These are phyloP conservation scores for Orussus abietinus DNA, from an alignment of 1,140 invertebrate species.

Conservation along the genomic window DNA sequence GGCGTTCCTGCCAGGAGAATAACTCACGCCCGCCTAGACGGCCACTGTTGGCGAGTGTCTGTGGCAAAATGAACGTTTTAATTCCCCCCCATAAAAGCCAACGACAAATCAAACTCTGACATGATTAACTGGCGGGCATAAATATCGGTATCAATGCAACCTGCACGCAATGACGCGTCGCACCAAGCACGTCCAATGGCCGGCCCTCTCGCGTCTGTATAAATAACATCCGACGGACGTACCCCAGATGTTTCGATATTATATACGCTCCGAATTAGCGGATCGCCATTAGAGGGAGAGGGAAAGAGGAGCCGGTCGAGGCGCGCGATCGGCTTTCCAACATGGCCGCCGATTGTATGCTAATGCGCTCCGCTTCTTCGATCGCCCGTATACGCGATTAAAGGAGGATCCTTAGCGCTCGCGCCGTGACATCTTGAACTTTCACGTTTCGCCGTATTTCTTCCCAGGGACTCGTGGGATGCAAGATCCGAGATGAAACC, in stretches of 20 bases:
- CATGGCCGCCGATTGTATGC: too few species aligned
- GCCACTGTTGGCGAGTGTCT: constrained; percentile 50
- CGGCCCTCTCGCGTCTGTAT: too few species aligned
- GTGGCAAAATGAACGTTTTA: constrained; percentile 55
- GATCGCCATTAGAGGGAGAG: too few species aligned
- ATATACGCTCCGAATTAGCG: neutral
- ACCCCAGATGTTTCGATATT: neutral
- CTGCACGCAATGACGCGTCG: neutral
- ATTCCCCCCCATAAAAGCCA: constrained; percentile 54
- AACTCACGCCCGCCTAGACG: constrained; percentile 37
- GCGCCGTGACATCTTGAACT: too few species aligned
- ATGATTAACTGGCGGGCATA: constrained; percentile 53
- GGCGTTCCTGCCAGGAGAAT: constrained; percentile 37
- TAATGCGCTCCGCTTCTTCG: too few species aligned
- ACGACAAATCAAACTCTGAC: constrained; percentile 55
- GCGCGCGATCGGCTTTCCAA: too few species aligned
- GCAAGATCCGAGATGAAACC: too few species aligned
- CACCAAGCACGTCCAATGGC: constrained; percentile 48
- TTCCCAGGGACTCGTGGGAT: too few species aligned
- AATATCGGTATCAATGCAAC: constrained; percentile 53
- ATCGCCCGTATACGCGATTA: too few species aligned
- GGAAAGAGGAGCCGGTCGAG: too few species aligned
- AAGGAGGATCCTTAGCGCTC: too few species aligned
- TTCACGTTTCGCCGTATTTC: too few species aligned
- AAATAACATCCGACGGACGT: neutral